Percentiles rank a stretch among this genome's conserved stretches.
These are phyloP conservation scores for Carettochelys insculpta DNA, from an alignment of 2,113 vertebrate genomes.

Conservation along the genomic window DNA sequence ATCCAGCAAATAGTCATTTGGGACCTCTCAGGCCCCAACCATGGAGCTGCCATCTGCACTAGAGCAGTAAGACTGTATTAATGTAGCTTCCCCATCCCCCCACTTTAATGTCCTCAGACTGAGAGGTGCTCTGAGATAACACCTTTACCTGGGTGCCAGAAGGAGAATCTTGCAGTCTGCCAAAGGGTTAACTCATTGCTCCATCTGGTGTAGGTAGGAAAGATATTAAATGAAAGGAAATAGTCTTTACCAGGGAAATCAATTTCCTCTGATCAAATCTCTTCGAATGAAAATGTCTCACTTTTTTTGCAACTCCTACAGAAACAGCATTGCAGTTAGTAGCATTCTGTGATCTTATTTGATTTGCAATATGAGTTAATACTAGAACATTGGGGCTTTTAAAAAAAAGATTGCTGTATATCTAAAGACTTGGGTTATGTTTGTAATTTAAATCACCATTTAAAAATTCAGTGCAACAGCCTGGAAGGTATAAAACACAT, in stretches of 20 bases:
- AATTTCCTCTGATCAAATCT: conserved; percentile 23
- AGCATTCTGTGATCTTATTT: not conserved
- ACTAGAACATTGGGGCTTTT: not conserved
- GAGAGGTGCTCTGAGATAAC: not conserved
- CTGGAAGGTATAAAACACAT: not conserved
- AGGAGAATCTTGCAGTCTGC: not conserved
- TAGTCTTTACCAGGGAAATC: conserved; percentile 19
- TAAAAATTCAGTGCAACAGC: conserved; percentile 29
- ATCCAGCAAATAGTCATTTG: no score
- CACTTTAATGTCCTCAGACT: not conserved
- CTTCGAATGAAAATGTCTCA: conserved; percentile 3
- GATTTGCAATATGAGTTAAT: conserved; percentile 31
- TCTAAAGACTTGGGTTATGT: not conserved
- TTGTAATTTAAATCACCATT: conserved; percentile 40
- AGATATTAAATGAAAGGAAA: conserved; percentile 4
- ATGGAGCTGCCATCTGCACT: no score
- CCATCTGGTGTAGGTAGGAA: not conserved
- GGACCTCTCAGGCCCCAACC: no score
- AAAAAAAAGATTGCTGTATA: not conserved
- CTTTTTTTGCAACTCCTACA: conserved; percentile 14
- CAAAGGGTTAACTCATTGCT: not conserved
- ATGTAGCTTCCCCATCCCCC: not conserved
- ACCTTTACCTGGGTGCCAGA: not conserved
- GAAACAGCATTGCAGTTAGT: not conserved
- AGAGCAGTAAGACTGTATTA: fast-evolving